Evolutionary conservation across 2,888 invertebrate genomes (phyloP).

Genomic region (Eudemis profundana): DNA sequence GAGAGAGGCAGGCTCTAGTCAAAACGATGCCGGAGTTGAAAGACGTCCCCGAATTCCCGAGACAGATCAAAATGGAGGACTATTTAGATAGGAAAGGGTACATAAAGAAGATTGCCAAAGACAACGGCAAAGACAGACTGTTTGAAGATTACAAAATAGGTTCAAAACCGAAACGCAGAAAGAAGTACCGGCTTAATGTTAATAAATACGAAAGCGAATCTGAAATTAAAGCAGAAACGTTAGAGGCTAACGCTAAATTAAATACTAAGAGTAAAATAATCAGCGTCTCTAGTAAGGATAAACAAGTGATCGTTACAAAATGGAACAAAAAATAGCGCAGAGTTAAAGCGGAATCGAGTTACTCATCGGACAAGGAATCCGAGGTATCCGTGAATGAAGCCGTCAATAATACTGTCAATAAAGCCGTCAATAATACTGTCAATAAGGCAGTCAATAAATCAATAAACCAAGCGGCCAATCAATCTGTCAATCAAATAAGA

Average conservation of each 20-base stretch:
- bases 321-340: constrained; percentile 62
- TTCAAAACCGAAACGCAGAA: constrained; percentile 46
- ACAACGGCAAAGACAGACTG: constrained; percentile 49
- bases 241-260: constrained; percentile 61
- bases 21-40: constrained; percentile 79
- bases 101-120: constrained; percentile 62
- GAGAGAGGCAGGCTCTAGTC: constrained; percentile 76
- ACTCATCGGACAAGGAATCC: constrained; percentile 51
- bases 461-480: constrained; percentile 24
- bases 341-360: constrained; percentile 59
- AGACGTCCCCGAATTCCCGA: constrained; percentile 75
- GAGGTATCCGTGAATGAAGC: constrained; percentile 54
- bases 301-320: constrained; percentile 54
- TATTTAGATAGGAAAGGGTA: constrained; percentile 64
- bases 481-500: constrained; percentile 51
- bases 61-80: constrained; percentile 72
- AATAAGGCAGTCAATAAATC: constrained; percentile 44
- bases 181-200: constrained; percentile 55
- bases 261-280: constrained; percentile 61
- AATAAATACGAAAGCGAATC: constrained; percentile 57
- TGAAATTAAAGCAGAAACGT: constrained; percentile 57
- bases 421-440: constrained; percentile 40
- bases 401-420: constrained; percentile 41
- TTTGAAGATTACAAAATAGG: constrained; percentile 56
- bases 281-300: constrained; percentile 53